Evolutionary conservation across 2,113 vertebrate genomes (phyloP).

Genomic region (Laticauda laticaudata): DNA sequence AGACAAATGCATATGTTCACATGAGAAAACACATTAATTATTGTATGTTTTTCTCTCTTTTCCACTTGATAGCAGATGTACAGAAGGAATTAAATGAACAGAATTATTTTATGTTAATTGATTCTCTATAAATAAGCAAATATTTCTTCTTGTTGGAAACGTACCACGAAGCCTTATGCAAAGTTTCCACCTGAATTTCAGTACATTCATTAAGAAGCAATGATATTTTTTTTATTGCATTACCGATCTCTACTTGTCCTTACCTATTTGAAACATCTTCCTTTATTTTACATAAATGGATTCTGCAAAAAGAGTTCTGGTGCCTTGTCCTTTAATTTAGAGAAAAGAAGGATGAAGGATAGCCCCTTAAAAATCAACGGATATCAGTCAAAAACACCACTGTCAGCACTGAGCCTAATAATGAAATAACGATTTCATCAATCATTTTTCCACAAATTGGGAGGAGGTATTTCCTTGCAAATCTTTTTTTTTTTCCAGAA

Average conservation of each 20-base stretch:
- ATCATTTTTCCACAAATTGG: slow-evolving; percentile 71
- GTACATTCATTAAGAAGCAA: slow-evolving; percentile 4
- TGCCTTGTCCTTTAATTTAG: slow-evolving; percentile 64
- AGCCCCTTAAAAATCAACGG: slow-evolving; percentile 49
- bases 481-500: slow-evolving; percentile 71
- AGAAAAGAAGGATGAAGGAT: slow-evolving; percentile 31
- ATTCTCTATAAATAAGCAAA: slow-evolving; percentile 24
- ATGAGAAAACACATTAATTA: slow-evolving; percentile 4
- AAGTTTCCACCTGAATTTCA: slow-evolving; percentile 2
- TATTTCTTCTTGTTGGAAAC: neutral
- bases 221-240: slow-evolving; percentile 14
- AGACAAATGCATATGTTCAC: neutral
- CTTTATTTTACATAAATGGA: slow-evolving; percentile 62
- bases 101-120: slow-evolving; percentile 9
- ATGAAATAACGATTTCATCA: slow-evolving; percentile 81
- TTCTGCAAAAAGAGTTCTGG: slow-evolving; percentile 50
- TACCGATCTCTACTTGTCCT: slow-evolving; percentile 14
- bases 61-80: slow-evolving; percentile 13
- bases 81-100: slow-evolving; percentile 23
- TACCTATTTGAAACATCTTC: slow-evolving; percentile 27
- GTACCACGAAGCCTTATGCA: slow-evolving; percentile 10
- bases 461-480: slow-evolving; percentile 64
- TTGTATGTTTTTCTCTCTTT: slow-evolving; percentile 11
- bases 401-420: slow-evolving; percentile 75
- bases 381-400: slow-evolving; percentile 78